A percentile compares a stretch with the other conserved stretches of the same genome.
Conservation (phyloP, 2,888 invertebrate genomes). For the Ophion ellenae region DNA sequence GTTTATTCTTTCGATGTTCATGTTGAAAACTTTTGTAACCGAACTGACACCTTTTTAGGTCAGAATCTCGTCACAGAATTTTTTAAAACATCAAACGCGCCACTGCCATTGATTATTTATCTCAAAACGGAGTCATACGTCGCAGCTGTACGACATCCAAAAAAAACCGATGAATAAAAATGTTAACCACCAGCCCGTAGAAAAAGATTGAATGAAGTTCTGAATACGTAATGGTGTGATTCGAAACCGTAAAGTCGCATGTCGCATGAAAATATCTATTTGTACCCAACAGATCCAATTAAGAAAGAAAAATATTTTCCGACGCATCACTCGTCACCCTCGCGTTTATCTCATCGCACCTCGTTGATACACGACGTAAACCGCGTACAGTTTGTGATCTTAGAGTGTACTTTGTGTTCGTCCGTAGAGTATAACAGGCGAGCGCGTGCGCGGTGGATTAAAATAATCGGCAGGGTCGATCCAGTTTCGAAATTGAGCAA, state of each 20-base stretch:
- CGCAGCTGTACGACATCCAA: background rate
- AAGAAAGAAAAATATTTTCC: conserved; percentile 36
- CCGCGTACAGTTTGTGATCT: conserved; percentile 61
- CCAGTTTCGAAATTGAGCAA: conserved; percentile 64
- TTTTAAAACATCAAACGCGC: too few relatives aligned
- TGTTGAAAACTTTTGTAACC: background rate
- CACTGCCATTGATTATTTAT: background rate
- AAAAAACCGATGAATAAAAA: background rate
- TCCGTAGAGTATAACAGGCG: conserved; percentile 32
- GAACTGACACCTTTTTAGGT: background rate
- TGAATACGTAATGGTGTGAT: background rate
- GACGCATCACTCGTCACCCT: conserved; percentile 52
- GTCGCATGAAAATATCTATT: background rate
- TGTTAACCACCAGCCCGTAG: background rate
- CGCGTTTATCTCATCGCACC: conserved; percentile 47
- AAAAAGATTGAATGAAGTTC: background rate
- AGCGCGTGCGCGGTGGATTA: conserved; percentile 58
- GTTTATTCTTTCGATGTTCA: background rate
- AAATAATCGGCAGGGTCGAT: conserved; percentile 67
- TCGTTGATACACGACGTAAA: conserved; percentile 54
- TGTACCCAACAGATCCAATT: background rate
- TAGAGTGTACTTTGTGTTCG: conserved; percentile 63
- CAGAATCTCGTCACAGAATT: too few relatives aligned
- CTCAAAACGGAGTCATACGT: background rate
- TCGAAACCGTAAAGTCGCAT: background rate